Percentiles rank a stretch among this genome's conserved stretches.
phyloP scores from a whole-genome alignment of 2,888 invertebrate genomes.

The Phoenoteleia sp. region DNA sequence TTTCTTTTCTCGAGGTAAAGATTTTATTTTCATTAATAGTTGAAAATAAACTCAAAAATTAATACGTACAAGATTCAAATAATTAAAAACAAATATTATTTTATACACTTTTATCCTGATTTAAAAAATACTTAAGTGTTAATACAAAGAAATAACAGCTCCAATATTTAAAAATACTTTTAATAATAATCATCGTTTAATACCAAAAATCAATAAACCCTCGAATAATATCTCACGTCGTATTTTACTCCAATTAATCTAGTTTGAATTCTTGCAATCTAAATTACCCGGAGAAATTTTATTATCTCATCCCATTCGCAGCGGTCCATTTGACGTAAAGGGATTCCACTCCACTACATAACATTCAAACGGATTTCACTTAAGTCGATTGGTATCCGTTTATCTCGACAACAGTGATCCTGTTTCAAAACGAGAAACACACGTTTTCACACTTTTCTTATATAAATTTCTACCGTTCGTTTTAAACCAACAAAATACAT shows the following conservation, averaged over 20 bases:
- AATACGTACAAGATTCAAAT: too few relatives aligned
- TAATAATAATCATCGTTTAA: too few relatives aligned
- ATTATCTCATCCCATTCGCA: conserved; percentile 41
- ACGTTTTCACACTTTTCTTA: conserved; percentile 35
- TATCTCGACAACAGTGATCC: conserved; percentile 39
- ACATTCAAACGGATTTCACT: conserved; percentile 63
- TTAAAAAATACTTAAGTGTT: too few relatives aligned
- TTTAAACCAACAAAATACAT: too few relatives aligned
- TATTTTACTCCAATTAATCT: conserved; percentile 28
- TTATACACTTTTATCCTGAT: too few relatives aligned
- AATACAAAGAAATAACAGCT: too few relatives aligned
- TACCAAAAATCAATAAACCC: too few relatives aligned
- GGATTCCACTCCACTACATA: conserved; percentile 34
- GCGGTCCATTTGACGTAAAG: conserved; percentile 56
- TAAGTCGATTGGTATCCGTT: conserved; percentile 60
- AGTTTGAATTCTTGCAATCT: neutral
- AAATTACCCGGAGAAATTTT: conserved; percentile 44
- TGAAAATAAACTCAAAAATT: too few relatives aligned
- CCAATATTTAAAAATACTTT: too few relatives aligned
- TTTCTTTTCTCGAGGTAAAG: too few relatives aligned
- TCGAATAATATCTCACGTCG: neutral
- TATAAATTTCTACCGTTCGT: conserved; percentile 1
- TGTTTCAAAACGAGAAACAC: conserved; percentile 24
- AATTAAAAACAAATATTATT: too few relatives aligned
- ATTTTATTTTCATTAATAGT: too few relatives aligned